Evolutionary conservation across 2,888 invertebrate species (phyloP), one percentile per base, ranked within the genome.

Genomic region (Spodoptera exigua): DNA sequence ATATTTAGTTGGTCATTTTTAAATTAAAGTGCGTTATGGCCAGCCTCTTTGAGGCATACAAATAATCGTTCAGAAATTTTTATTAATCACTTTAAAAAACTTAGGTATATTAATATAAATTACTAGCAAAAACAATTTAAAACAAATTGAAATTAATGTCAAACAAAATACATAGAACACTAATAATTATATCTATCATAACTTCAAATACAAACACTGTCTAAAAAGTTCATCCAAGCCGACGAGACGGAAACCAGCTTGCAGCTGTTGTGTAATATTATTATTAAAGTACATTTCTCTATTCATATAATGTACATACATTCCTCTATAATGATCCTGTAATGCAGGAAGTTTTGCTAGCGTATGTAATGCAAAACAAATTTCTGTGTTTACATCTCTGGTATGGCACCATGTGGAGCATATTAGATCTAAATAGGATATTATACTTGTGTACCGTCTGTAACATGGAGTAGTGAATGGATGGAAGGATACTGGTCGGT

Each of bases 311-410:
- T 9, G 27, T 27, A 27, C 36, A 44, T 46, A 35, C 52, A 61
- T 41, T 32, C 53, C 46, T 46, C 69, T 61, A 53, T 61, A 68
- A 71, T 53, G 9, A 27, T 27, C 27, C 5, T 48, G 37, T 45
- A 39, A 56, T 46, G 57, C 57, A 53, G 75, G 70, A 74, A 67
- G 74, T 72, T 75, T 73, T 66, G 57, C 56, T 66, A 56, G 36
- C 35, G 49, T 63, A 62, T 76, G 49, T 66, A 71, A 74, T 71
- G 55, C 49, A 43, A 62, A 69, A 64, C 69, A 66, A 66, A 74
- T 76, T 61, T 64, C 55, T 61, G 36, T 61, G 62, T 66, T 57
- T 43, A 52, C 44, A 67, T 63, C 51, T 62, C 48, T 66, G 51
- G 54, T 41, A 10, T 63, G 51, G 37, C 44, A 59, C 39, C 71